Evolutionary conservation across 1,140 invertebrate genomes (phyloP).

Genomic region (Caenorhabditis remanei): DNA sequence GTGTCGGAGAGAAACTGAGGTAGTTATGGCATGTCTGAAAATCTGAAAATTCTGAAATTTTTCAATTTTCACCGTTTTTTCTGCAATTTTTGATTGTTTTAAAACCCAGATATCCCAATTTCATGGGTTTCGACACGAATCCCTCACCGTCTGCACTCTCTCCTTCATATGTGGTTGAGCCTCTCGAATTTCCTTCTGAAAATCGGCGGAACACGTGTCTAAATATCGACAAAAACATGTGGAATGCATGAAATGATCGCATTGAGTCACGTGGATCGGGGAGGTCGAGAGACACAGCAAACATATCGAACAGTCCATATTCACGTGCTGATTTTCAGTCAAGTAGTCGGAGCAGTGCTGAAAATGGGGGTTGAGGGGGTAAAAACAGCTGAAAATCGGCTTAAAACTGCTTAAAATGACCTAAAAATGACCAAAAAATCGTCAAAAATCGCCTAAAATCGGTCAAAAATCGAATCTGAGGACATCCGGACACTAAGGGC

Average conservation of each 20-base stretch:
- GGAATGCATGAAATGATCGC: slow-evolving; percentile 46
- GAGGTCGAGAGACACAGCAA: background rate
- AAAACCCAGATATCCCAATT: no score
- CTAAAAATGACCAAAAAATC: no score
- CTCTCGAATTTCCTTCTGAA: background rate
- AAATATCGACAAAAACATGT: slow-evolving; percentile 12
- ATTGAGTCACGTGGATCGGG: slow-evolving; percentile 8
- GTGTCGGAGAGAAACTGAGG: no score
- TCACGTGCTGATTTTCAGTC: slow-evolving; percentile 10
- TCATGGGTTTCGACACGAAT: background rate
- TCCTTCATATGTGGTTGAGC: slow-evolving; percentile 20
- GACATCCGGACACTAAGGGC: background rate
- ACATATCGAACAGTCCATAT: slow-evolving; percentile 48
- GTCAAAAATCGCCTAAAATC: slow-evolving; percentile 11
- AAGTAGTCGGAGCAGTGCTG: slow-evolving; percentile 45
- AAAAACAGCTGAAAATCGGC: slow-evolving; percentile 10
- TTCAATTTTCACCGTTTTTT: background rate
- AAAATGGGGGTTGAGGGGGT: background rate
- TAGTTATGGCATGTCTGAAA: no score
- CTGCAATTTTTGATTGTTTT: background rate
- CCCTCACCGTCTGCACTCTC: slow-evolving; percentile 1
- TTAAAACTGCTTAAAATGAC: no score
- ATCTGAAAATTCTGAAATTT: no score
- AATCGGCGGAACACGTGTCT: background rate
- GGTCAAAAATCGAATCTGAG: background rate